Evolutionary conservation across 2,113 vertebrate species (phyloP).

Genomic region (Anguilla rostrata): DNA sequence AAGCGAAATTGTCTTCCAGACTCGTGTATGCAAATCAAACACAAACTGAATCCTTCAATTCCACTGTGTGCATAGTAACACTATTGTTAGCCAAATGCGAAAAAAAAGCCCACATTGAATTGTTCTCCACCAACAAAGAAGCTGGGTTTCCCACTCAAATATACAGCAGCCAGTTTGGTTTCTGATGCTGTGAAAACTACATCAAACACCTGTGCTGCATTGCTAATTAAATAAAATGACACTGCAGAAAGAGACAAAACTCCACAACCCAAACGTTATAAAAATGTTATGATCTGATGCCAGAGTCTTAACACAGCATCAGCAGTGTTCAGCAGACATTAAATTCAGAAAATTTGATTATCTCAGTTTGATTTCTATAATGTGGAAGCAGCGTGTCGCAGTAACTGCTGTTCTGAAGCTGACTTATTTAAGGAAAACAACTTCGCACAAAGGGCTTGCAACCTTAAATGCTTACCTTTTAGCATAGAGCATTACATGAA

Average conservation of each 20-base stretch:
- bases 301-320: background rate
- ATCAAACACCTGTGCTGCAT: background rate
- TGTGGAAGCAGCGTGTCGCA: background rate
- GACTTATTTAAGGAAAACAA: background rate
- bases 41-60: conserved; percentile 30
- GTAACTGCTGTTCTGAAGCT: background rate
- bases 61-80: conserved; percentile 49
- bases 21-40: conserved; percentile 33
- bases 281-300: too few relatives aligned
- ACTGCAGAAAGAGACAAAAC: background rate
- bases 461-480: background rate
- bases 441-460: background rate
- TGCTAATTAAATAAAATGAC: background rate
- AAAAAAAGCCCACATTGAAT: conserved; percentile 58
- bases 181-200: conserved; percentile 55
- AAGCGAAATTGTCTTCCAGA: conserved; percentile 50
- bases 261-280: too few relatives aligned
- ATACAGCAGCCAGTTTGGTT: conserved; percentile 49
- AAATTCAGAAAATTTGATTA: background rate
- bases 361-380: background rate
- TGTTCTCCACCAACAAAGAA: conserved; percentile 69
- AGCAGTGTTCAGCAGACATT: background rate
- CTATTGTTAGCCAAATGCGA: conserved; percentile 54
- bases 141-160: background rate
- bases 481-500: background rate